A percentile compares a stretch with the other conserved stretches of the same genome.
Conservation (phyloP, 2,113 vertebrate genomes). For the Chaetodon trifascialis region DNA sequence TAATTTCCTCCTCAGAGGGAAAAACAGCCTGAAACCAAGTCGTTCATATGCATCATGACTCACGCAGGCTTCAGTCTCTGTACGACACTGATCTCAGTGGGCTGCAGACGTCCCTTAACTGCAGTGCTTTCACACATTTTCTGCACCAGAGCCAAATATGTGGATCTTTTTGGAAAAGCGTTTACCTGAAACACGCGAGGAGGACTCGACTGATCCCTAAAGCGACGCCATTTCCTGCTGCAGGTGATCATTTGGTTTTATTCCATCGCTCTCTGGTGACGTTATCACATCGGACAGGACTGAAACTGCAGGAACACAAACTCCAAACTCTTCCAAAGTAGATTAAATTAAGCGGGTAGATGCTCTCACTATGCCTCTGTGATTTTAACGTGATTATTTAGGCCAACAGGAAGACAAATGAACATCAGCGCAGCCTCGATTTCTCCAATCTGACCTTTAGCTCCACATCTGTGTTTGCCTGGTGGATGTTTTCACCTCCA, state of each 20-base stretch:
- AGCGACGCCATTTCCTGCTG: neutral
- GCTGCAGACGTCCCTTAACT: neutral
- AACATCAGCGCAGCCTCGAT: no score
- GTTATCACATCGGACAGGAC: neutral
- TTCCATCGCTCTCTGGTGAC: neutral
- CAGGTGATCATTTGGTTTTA: neutral
- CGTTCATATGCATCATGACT: neutral
- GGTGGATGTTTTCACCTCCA: neutral
- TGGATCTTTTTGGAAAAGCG: neutral
- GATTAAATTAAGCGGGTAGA: no score
- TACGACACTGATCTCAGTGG: neutral
- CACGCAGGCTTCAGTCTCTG: neutral
- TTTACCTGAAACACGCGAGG: constrained; percentile 14
- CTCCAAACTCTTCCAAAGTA: neutral
- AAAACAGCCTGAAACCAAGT: neutral
- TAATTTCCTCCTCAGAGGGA: neutral
- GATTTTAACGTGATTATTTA: neutral
- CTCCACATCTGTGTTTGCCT: neutral
- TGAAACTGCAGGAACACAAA: neutral
- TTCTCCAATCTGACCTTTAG: no score
- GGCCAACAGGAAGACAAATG: neutral
- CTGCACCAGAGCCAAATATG: neutral
- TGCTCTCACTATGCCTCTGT: no score
- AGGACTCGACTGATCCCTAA: neutral
- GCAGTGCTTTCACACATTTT: neutral